Base-by-base conservation (phyloP, 2,888 invertebrate genomes). In the Idaea dimidiata region DNA sequence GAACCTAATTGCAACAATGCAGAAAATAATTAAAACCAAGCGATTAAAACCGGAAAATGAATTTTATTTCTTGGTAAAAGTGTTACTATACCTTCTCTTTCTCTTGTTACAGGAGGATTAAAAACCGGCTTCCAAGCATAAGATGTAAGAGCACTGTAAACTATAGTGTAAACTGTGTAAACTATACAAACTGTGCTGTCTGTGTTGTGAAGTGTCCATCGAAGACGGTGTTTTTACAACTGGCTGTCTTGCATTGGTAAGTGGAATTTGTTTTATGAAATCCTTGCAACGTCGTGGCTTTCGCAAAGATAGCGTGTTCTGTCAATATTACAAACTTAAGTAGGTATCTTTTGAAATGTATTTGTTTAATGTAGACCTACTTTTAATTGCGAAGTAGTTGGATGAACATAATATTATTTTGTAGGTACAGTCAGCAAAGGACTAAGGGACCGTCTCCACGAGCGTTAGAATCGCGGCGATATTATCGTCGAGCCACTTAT, bases 211-310 rank as follows among this genome's bases (percentile, higher is more conserved):
- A 77, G 76, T 79, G 72, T 66, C 78, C 74, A 75, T 76, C 70
- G 43, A 68, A 79, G 77, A 81, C 79, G 72, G 72, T 74, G 71
- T 73, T 82, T 75, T 66, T 71, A 67, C 67, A 75, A 71, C 74
- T 70, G 78, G 79, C 81, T 74, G 82, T 79, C 68, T 79, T 79
- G 77, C 77, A 83, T 88, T 87, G 87, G 87, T 88, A 71, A 86
- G 87, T 85, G 67, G 16, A 18, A 62, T 59, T 59, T 32, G 55
- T 57, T 56, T 63, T 43, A 43, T 43, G 43, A 43, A 43, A 43
- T 55, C 17, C n/a, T 59, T 55, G 17, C 43, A 10, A 43, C 8
- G 43, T 43, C 43, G 43, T 43, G 43, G 6, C 43, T 43, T 43
- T 43, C 43, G 43, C 10, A 43, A 43, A 43, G 7, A 10, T 43